Conservation (phyloP, 2,113 vertebrate genomes). For the Brevimyrus niger region DNA sequence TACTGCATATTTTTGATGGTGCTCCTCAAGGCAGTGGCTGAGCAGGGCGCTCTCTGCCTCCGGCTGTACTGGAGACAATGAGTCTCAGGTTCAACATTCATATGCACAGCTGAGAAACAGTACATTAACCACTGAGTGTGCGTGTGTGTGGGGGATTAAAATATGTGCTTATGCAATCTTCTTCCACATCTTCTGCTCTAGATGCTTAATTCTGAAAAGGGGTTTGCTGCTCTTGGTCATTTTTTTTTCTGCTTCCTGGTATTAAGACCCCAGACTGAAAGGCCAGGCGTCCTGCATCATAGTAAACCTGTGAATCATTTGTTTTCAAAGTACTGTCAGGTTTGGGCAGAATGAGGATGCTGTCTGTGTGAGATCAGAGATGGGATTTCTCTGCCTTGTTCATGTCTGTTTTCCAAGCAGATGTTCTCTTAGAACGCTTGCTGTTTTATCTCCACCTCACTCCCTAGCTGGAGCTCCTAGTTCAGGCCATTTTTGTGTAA, state of each 20-base stretch:
- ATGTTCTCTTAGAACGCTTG: neutral
- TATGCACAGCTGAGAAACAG: neutral
- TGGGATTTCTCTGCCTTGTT: neutral
- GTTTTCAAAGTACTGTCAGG: neutral
- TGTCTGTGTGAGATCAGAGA: neutral
- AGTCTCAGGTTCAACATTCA: neutral
- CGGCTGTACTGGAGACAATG: neutral
- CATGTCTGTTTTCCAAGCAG: neutral
- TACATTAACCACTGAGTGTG: neutral
- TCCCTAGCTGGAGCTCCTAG: neutral
- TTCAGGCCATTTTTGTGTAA: neutral
- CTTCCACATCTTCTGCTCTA: neutral
- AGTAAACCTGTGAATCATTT: neutral
- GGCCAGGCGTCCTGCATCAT: neutral
- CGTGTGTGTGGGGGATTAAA: neutral
- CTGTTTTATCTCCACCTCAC: neutral
- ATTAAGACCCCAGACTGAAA: neutral
- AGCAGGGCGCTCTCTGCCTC: neutral
- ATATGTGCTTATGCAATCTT: neutral
- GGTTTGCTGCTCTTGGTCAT: neutral
- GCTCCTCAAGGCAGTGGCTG: neutral
- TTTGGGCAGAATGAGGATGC: neutral
- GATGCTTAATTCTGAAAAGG: neutral
- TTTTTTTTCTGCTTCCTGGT: neutral
- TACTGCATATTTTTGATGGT: neutral